Evolutionary conservation across 2,797 vertebrate species (phyloP).

Genomic region (Eospalax fontanierii): DNA sequence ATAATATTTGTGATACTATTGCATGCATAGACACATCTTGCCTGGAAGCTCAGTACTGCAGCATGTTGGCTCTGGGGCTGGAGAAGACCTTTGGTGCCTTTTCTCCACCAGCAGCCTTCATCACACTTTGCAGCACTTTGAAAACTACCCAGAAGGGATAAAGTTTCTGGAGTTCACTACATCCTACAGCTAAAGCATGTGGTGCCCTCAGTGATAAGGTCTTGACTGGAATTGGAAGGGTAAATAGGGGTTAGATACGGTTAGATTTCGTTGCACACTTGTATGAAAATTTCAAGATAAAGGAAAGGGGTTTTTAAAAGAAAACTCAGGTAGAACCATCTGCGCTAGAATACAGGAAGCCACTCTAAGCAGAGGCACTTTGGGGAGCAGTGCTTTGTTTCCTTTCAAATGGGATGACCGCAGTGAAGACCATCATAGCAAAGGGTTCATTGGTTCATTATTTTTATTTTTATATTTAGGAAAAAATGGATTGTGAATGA

Average conservation of each 20-base stretch:
- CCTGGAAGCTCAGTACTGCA: background rate
- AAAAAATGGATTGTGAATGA: background rate
- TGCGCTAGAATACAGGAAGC: background rate
- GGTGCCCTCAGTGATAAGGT: background rate
- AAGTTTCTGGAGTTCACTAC: background rate
- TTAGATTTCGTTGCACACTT: background rate
- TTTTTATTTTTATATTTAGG: background rate
- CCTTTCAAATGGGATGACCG: background rate
- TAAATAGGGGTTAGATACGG: no score
- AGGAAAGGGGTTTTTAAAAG: background rate
- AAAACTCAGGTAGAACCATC: background rate
- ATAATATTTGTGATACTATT: background rate
- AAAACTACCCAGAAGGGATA: background rate
- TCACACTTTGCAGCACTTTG: no score
- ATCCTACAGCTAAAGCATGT: background rate
- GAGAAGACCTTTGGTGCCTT: background rate
- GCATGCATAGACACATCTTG: background rate
- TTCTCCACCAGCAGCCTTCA: background rate
- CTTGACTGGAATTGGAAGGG: no score
- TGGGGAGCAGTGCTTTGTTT: background rate
- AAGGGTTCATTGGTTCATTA: background rate
- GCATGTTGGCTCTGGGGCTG: no score
- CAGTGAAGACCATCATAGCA: no score
- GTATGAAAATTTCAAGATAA: background rate
- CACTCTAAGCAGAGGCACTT: background rate